Percentiles rank a stretch among this genome's conserved stretches.
These are phyloP conservation scores for Helarctos malayanus DNA, from an alignment of 2,797 vertebrate genomes.

Conservation along the genomic window DNA sequence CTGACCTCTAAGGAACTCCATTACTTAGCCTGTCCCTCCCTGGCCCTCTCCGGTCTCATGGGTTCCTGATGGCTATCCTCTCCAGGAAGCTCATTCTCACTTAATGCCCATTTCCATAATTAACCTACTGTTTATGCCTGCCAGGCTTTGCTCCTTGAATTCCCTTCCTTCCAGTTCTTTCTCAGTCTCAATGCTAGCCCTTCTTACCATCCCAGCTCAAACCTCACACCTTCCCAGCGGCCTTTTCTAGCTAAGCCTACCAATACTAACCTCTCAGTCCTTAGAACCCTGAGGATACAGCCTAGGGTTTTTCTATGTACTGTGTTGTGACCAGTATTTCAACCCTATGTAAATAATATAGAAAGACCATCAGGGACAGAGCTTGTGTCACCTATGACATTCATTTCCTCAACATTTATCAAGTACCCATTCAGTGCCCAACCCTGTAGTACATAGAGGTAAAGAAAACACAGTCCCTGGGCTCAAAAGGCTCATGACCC, in stretches of 20 bases:
- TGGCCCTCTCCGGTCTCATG: not conserved
- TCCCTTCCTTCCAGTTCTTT: not conserved
- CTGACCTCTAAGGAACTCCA: not conserved
- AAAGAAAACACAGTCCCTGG: not conserved
- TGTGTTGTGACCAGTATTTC: not conserved
- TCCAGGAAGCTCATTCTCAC: not conserved
- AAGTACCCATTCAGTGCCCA: not conserved
- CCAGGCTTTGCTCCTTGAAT: not conserved
- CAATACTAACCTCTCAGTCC: not conserved
- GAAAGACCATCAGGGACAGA: not conserved
- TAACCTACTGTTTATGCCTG: not conserved
- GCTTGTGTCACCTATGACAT: not conserved
- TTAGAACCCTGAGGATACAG: not conserved
- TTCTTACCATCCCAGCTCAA: not conserved
- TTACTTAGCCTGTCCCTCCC: not conserved
- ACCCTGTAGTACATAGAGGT: not conserved
- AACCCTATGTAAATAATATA: conserved; percentile 1
- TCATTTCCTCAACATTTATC: not conserved
- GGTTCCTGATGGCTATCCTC: not conserved
- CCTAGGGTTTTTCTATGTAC: not conserved
- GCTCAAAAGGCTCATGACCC: not conserved
- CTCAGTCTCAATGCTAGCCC: not conserved
- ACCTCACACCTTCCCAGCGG: not conserved
- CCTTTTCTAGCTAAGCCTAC: not conserved
- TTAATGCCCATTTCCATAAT: not conserved